phyloP scores from a whole-genome alignment of 2,888 invertebrate genomes.

The Sympetrum striolatum region DNA sequence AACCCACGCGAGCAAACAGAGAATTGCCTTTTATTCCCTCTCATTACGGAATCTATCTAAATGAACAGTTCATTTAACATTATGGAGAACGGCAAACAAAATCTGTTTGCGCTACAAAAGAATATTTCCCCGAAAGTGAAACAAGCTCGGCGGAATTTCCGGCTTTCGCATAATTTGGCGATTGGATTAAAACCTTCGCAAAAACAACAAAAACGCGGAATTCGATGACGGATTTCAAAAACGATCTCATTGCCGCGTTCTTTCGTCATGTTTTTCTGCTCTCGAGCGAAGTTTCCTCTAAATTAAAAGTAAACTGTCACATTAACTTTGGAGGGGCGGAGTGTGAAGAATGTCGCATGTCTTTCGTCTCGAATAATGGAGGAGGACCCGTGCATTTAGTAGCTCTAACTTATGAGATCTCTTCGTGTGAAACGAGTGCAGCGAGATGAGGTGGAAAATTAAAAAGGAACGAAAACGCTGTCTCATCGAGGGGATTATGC shows the following conservation, averaged over 20 bases:
- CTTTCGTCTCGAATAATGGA: not conserved
- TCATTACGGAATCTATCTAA: not conserved
- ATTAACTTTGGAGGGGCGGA: not conserved
- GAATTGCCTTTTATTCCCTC: not conserved
- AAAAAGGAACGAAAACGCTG: no score
- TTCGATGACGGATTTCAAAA: not conserved
- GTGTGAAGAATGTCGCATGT: not conserved
- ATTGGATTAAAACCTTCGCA: not conserved
- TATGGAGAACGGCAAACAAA: not conserved
- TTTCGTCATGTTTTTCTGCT: not conserved
- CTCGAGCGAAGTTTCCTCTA: not conserved
- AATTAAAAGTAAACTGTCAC: not conserved
- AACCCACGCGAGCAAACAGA: not conserved
- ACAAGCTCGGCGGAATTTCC: not conserved
- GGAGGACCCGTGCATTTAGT: no score
- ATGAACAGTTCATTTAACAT: not conserved
- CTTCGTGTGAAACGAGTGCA: no score
- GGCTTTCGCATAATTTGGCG: not conserved
- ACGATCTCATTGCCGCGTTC: not conserved
- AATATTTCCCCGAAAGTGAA: not conserved
- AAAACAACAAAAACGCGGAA: not conserved
- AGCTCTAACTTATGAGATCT: no score
- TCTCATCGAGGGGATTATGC: no score
- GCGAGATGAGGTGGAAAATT: no score
- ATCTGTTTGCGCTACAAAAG: not conserved